Base-by-base conservation (phyloP, 2,888 invertebrate genomes). In the Lasioglossum figueresi region DNA sequence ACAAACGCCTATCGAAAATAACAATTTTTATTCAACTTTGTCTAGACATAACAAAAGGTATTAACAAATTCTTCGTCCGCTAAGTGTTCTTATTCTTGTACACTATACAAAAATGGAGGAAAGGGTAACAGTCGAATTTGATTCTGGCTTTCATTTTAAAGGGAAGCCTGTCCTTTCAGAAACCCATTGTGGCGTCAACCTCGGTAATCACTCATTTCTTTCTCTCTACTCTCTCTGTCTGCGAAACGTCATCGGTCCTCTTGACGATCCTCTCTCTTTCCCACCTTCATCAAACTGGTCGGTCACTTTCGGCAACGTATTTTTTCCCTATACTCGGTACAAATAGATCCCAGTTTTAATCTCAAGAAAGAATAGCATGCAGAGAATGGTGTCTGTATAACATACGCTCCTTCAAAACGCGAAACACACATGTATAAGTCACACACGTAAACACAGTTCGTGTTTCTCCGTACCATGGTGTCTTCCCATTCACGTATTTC, bases 291-390 rank as follows among this genome's bases (percentile, higher is more conserved):
- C 92, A 91, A 88, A 92, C 92, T 86, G 91, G 91, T 84, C 80
- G 89, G 88, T 88, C 90, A 90, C 78, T 89, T 76, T 92, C 93
- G 76, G 92, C 92, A 89, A 92, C 89, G 87, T 93, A 91, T 92
- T 92, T 92, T 92, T 94, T 92, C 76, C 94, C 94, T 94, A 93
- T 85, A 90, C 92, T 92, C 90, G 86, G 88, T 86, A 91, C 88
- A 93, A 90, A 93, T 82, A 92, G 79, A 90, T 76, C 79, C 75
- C 73, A 79, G 82, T 84, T 88, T 91, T 89, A 88, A 83, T 93
- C 85, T 89, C 77, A 78, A 10, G 66, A 66, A 80, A 78, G 19
- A 77, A 83, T 72, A 43, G 27, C 27, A 48, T 74, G 59, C 71
- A 74, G 27, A 27, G 56, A 43, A 40, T 76, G 56, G 63, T 37